These are phyloP conservation scores for Halcyon smyrnensis DNA, from an alignment of 2,797 vertebrate genomes.

Conservation along the genomic window DNA sequence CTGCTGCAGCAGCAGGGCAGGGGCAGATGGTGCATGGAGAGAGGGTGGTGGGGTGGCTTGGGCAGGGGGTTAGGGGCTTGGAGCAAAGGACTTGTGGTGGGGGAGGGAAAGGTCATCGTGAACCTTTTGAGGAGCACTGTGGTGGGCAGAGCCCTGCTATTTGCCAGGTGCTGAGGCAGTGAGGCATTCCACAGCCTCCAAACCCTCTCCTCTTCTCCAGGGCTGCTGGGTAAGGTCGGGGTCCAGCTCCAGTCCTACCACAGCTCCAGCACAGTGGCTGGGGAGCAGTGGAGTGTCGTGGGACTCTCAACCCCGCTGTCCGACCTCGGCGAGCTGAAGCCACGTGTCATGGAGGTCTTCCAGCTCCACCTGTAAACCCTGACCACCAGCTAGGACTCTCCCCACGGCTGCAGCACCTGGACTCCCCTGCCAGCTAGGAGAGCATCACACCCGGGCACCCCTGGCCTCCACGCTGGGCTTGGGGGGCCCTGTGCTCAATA, in stretches of 20 bases:
- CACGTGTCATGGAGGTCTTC: constrained; percentile 79
- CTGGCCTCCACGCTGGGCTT: background rate
- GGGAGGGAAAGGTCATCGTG: rapidly evolving
- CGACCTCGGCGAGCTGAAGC: constrained; percentile 81
- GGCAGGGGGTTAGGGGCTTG: background rate
- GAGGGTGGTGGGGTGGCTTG: rapidly evolving
- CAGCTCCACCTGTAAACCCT: constrained; percentile 81
- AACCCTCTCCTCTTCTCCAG: constrained; percentile 71
- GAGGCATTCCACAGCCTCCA: background rate
- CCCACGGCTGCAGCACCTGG: rapidly evolving
- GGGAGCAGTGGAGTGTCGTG: constrained; percentile 86
- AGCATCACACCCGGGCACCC: rapidly evolving
- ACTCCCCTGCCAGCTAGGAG: background rate
- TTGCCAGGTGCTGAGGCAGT: background rate
- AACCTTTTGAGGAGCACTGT: background rate
- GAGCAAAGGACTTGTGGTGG: background rate
- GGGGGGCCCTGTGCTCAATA: background rate
- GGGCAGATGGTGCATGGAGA: background rate
- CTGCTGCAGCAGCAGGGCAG: background rate
- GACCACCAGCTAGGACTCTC: rapidly evolving
- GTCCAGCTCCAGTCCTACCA: constrained; percentile 88
- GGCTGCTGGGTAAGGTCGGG: constrained; percentile 80
- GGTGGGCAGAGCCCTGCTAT: background rate
- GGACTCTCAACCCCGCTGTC: constrained; percentile 82
- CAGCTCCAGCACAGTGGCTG: constrained; percentile 73